Evolutionary conservation across 1,140 invertebrate genomes (phyloP).

Genomic region (Solenopsis fugax): DNA sequence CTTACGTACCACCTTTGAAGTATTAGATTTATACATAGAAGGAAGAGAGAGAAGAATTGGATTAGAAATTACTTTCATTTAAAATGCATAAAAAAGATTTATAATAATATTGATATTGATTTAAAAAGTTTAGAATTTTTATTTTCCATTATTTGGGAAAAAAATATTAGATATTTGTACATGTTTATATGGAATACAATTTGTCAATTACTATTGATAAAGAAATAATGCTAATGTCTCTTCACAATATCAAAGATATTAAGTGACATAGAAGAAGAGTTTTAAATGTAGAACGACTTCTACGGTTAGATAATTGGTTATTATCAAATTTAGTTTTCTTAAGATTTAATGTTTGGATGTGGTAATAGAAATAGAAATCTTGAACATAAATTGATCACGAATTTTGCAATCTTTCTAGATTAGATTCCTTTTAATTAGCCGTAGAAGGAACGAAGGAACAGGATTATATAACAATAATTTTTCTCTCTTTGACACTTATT

Average conservation of each 20-base stretch:
- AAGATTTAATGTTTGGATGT: not conserved
- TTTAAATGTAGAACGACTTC: not conserved
- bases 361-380: not conserved
- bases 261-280: not conserved
- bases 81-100: not conserved
- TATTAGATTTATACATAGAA: slow-evolving; percentile 1
- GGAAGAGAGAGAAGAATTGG: not conserved
- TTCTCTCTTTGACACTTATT: not conserved
- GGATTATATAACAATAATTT: not conserved
- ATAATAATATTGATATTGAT: slow-evolving; percentile 10
- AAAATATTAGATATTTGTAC: not conserved
- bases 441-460: not conserved
- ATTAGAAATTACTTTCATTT: not conserved
- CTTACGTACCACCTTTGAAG: not conserved
- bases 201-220: not conserved
- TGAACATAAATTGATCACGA: not conserved
- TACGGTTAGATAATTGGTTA: not conserved
- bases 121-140: not conserved
- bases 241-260: not conserved
- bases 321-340: not conserved
- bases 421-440: not conserved
- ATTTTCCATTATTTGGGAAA: not conserved
- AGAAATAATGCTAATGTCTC: not conserved
- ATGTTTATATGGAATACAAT: not conserved
- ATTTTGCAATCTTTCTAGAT: not conserved